Evolutionary conservation across 2,113 vertebrate species (phyloP).

Genomic region (Suricata suricatta): DNA sequence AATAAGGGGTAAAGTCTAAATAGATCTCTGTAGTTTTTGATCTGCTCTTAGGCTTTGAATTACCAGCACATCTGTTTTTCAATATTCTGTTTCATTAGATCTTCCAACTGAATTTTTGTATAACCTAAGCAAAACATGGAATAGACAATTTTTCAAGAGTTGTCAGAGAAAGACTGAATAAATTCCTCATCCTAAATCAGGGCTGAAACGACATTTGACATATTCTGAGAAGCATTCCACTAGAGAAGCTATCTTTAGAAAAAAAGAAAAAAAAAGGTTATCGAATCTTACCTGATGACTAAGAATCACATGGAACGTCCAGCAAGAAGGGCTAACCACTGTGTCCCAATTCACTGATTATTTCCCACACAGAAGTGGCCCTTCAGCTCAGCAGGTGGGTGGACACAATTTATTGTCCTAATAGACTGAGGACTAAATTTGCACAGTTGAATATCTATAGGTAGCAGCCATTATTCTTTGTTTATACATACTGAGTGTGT

Average conservation of each 20-base stretch:
- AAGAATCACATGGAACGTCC: not conserved
- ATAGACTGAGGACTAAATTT: not conserved
- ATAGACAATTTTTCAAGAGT: conserved; percentile 9
- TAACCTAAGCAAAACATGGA: not conserved
- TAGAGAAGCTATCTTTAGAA: conserved; percentile 25
- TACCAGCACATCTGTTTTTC: conserved; percentile 8
- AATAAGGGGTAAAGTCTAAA: not conserved
- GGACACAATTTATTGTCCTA: not conserved
- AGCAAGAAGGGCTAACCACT: not conserved
- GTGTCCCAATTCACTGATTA: not conserved
- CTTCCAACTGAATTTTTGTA: not conserved
- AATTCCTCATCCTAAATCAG: conserved; percentile 5
- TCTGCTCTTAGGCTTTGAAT: conserved; percentile 24
- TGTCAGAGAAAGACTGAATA: conserved; percentile 22
- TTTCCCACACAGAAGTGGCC: not conserved
- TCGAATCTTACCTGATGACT: not conserved
- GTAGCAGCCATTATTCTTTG: not conserved
- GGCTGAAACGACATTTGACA: conserved; percentile 2
- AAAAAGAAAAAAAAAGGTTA: not conserved
- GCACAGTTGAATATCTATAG: not conserved
- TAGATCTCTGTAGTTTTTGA: conserved; percentile 30
- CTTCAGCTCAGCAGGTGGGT: not conserved
- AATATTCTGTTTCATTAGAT: not conserved
- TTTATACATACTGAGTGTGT: not conserved
- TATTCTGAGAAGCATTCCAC: conserved; percentile 33